Conservation (phyloP, 37 sponge, comb jelly and placozoan genomes). For the Bolinopsis microptera region DNA sequence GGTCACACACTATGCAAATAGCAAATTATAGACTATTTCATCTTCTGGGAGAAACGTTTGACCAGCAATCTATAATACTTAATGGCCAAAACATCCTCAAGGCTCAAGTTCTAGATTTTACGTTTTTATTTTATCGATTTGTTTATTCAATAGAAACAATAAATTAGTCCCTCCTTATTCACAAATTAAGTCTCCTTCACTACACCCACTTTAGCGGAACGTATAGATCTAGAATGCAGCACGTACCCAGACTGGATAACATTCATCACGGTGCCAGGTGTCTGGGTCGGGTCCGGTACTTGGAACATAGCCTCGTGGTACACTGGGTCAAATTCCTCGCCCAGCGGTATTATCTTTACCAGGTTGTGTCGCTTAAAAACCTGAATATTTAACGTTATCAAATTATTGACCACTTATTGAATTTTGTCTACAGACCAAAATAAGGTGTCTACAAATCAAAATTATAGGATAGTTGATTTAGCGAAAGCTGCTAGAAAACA, state of each 20-base stretch:
- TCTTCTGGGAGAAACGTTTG: too few relatives aligned
- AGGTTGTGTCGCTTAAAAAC: slow-evolving; percentile 85
- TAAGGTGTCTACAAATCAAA: too few relatives aligned
- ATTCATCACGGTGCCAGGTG: slow-evolving; percentile 78
- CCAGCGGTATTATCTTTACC: slow-evolving; percentile 71
- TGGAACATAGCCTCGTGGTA: slow-evolving; percentile 95
- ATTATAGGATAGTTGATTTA: neutral
- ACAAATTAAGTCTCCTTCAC: slow-evolving; percentile 68
- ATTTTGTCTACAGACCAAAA: too few relatives aligned
- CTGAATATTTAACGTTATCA: slow-evolving; percentile 3
- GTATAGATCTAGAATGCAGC: slow-evolving; percentile 84
- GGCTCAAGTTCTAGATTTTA: neutral
- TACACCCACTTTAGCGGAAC: slow-evolving; percentile 95
- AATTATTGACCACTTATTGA: too few relatives aligned
- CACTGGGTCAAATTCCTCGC: slow-evolving; percentile 87
- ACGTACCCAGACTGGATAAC: slow-evolving; percentile 82
- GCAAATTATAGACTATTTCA: too few relatives aligned
- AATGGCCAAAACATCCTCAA: too few relatives aligned
- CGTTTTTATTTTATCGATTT: neutral
- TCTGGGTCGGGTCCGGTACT: slow-evolving; percentile 72
- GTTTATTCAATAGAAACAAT: neutral
- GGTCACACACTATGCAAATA: too few relatives aligned
- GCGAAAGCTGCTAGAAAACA: neutral
- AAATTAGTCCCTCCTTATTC: neutral
- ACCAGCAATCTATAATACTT: too few relatives aligned